Evolutionary conservation across 1,140 invertebrate species (phyloP), one percentile per base, ranked within the genome.

Genomic region (Drosophila sproati): DNA sequence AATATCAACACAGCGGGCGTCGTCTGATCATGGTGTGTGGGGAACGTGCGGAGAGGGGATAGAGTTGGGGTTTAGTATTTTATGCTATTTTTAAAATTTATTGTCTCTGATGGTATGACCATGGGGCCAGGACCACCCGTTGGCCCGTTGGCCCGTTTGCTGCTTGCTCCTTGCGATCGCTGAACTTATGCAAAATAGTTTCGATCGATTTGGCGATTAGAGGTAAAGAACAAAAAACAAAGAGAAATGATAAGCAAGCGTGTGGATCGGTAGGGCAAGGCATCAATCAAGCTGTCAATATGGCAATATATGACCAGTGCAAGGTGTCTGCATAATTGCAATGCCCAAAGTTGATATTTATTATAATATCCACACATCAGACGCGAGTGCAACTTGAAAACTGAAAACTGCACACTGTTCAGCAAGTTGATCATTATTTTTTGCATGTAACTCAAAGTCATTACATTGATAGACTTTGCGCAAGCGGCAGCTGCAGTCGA

Each of bases 1-100:
- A 91, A 91, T 91, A 91, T 91, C 85, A 89, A 82, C 88, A 76
- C 88, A 88, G 89, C 89, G 82, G 82, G 88, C 56, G 70, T 67
- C 54, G 47, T 60, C 64, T 64, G 55, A 51, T 6, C 12, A 48
- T 54, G 45, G 48, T 39, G 62, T 41, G 43, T 12, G 20, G 31
- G 39, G 29, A 51, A n/a, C 31, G 34, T n/a, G 55, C 52, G 39
- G 34, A 34, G 29, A 2, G 4, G 3, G 5, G 28, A 12, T n/a
- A 28, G 5, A 29, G 28, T 43, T 35, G 57, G 39, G 8, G 10
- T 5, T 29, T 37, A 77, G 85, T 73, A 88, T 75, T 82, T 87
- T 88, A 72, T 88, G 83, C 73, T 77, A 88, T 87, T 88, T 88
- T 83, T 74, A 59, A 80, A 87, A 87, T 87, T 87, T 87, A 87